Evolutionary conservation across 2,888 invertebrate genomes (phyloP), one percentile per base, ranked within the genome.

Genomic region (Acanthopleura granulata): DNA sequence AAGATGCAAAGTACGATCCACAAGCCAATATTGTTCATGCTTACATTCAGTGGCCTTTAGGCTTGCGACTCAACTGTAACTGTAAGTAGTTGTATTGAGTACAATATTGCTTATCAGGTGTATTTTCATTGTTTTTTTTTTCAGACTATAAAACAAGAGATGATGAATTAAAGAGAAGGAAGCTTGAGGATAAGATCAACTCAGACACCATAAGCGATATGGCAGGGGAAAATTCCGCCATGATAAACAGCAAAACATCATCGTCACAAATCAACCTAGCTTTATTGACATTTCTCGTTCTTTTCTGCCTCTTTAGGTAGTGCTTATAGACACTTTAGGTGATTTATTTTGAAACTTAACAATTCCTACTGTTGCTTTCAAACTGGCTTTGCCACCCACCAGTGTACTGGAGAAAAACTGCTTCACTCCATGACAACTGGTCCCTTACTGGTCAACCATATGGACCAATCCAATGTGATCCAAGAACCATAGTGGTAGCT

Each of bases 291-390:
- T 22, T 66, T 27, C 27, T 66, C 14, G 15, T 66, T 18, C 29
- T 66, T 1, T 27, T 22, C 29, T 27, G 16, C 16, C 25, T 22
- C 29, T 27, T 27, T 66, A 66, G 66, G 29, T 66, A 66, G 66
- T 66, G 25, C 66, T 27, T 6, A 27, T 22, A 66, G 66, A 27
- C 15, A 66, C 29, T 27, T 22, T 27, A 27, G 66, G 25, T 27
- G 16, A 27, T 6, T 66, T 22, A 16, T 66, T 66, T 22, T 27
- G n/a, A 27, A 16, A 27, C 66, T 27, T 27, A 66, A 27, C 66
- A 66, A 66, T 27, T 66, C 27, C 29, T 66, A 27, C 66, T 66
- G 66, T 57, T 57, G 57, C 57, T 57, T 57, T 57, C 57, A 57
- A 57, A 57, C 40, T n/a, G 57, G 18, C 57, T n/a, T 57, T 57